Percentiles rank a stretch among this genome's conserved stretches.
Conservation (phyloP, 2,888 invertebrate genomes). For the Rhorus exstirpatorius region DNA sequence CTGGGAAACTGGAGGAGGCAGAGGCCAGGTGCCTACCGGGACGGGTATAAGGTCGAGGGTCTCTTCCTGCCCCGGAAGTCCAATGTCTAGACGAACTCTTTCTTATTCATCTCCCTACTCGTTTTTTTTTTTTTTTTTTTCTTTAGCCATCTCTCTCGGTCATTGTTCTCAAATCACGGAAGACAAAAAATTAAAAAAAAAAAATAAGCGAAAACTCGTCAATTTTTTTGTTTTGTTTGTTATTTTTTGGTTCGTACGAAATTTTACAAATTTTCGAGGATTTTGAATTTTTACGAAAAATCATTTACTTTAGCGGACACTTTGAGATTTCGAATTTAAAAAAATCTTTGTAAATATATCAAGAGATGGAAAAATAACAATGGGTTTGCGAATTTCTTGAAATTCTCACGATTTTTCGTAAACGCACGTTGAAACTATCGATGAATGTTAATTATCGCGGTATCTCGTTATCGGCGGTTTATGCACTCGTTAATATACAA, state of each 20-base stretch:
- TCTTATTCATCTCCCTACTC: conserved; percentile 58
- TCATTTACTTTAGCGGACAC: too few relatives aligned
- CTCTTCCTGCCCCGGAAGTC: conserved; percentile 81
- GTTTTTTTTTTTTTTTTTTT: conserved; percentile 7
- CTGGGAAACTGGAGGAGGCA: conserved; percentile 61
- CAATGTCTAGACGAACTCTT: conserved; percentile 81
- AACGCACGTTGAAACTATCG: conserved; percentile 34
- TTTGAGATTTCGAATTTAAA: too few relatives aligned
- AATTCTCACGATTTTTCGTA: conserved; percentile 43
- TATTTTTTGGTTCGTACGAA: background rate
- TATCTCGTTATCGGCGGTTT: conserved; percentile 49
- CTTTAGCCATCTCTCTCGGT: conserved; percentile 3
- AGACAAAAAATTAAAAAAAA: conserved; percentile 31
- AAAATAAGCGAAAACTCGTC: background rate
- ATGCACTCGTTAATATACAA: conserved; percentile 40
- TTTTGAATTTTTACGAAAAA: too few relatives aligned
- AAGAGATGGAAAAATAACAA: too few relatives aligned
- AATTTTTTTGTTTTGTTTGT: background rate
- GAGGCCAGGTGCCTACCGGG: conserved; percentile 71
- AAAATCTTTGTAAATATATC: too few relatives aligned
- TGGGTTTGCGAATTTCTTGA: background rate
- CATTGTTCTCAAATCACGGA: conserved; percentile 38
- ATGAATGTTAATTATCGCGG: conserved; percentile 48
- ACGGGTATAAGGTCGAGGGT: conserved; percentile 70
- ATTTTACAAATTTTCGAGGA: background rate